Conservation (phyloP, 2,113 vertebrate species). For the Chaetura pelagica region DNA sequence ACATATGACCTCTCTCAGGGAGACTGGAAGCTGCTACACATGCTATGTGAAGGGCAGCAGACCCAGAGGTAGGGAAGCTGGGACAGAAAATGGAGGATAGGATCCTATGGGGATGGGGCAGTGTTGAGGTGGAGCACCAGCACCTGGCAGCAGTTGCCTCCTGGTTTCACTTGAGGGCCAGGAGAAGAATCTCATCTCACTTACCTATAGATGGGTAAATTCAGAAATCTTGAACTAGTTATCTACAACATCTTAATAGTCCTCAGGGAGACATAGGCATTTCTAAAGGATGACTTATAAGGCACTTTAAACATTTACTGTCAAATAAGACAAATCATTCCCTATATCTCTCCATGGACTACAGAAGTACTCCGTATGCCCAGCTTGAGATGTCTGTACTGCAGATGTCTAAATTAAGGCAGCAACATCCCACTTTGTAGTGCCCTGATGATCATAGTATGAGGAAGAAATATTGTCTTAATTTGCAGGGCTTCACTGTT, state of each 20-base stretch:
- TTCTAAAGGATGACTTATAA: not conserved
- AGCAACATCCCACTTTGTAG: not conserved
- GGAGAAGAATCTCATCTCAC: not conserved
- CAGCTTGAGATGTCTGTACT: not conserved
- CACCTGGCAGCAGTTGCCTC: rapidly evolving
- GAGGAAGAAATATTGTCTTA: not conserved
- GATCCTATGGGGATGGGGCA: rapidly evolving
- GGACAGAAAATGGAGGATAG: not conserved
- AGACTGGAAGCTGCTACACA: rapidly evolving
- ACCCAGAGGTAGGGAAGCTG: too few relatives aligned
- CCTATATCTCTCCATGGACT: conserved; percentile 31
- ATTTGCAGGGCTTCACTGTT: not conserved
- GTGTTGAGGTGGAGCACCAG: not conserved
- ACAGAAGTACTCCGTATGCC: not conserved
- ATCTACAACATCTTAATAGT: not conserved
- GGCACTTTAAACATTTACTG: not conserved
- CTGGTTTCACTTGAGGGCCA: rapidly evolving
- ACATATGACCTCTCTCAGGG: not conserved
- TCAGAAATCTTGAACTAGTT: not conserved
- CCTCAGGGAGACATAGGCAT: not conserved
- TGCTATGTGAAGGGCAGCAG: not conserved
- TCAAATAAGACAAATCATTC: conserved; percentile 43
- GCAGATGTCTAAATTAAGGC: conserved; percentile 26
- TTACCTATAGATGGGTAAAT: not conserved
- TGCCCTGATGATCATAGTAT: not conserved